A percentile compares a stretch with the other conserved stretches of the same genome.
Conservation (phyloP, 2,888 invertebrate species). For the Platerodrilus igneus region DNA sequence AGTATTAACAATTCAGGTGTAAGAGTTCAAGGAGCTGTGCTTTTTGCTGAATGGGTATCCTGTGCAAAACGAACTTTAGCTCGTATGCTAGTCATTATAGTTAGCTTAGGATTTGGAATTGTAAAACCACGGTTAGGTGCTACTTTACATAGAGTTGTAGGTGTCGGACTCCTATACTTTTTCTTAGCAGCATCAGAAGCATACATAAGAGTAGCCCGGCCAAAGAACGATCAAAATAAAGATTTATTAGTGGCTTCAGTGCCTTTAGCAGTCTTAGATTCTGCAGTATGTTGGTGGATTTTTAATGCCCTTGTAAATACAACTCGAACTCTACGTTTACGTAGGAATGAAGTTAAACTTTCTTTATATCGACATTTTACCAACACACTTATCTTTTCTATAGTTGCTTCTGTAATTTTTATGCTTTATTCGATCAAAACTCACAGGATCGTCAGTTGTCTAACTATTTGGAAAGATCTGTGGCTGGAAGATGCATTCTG, state of each 20-base stretch:
- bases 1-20: constrained; percentile 66
- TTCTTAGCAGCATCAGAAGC: constrained; percentile 81
- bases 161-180: constrained; percentile 79
- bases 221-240: constrained; percentile 58
- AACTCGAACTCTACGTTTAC: constrained; percentile 78
- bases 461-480: constrained; percentile 83
- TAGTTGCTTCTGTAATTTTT: constrained; percentile 84
- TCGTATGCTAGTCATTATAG: constrained; percentile 89
- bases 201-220: constrained; percentile 68
- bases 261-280: constrained; percentile 80
- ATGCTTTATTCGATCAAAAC: constrained; percentile 90
- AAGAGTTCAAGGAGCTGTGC: constrained; percentile 64
- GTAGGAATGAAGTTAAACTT: constrained; percentile 87
- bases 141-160: constrained; percentile 81
- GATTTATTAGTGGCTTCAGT: constrained; percentile 74
- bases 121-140: constrained; percentile 90
- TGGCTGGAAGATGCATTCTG: constrained; percentile 96
- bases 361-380: constrained; percentile 90
- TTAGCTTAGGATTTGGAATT: constrained; percentile 92
- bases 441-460: constrained; percentile 55
- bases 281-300: constrained; percentile 93
- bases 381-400: constrained; percentile 87
- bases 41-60: constrained; percentile 87
- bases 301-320: constrained; percentile 84
- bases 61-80: constrained; percentile 88